phyloP scores from a whole-genome alignment of 1,140 invertebrate genomes.

The Drusus annulatus region DNA sequence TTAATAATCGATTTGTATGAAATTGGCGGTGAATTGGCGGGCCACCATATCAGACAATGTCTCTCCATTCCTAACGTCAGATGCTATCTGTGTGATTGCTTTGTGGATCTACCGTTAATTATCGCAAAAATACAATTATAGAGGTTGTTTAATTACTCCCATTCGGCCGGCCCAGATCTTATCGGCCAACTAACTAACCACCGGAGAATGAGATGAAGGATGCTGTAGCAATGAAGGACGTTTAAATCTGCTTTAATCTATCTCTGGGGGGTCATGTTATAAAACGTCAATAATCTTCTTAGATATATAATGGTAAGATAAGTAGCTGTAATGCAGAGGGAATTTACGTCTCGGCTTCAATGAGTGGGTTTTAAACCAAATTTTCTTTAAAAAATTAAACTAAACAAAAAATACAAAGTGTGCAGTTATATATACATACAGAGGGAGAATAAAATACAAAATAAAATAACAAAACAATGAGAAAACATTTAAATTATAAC shows the following conservation, averaged over 20 bases:
- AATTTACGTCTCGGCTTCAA: too few relatives aligned
- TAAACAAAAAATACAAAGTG: too few relatives aligned
- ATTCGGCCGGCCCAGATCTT: conserved; percentile 17
- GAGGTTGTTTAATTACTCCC: conserved; percentile 25
- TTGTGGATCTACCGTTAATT: conserved; percentile 28
- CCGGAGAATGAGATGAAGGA: background rate
- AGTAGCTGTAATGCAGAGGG: too few relatives aligned
- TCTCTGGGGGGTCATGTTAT: conserved; percentile 8
- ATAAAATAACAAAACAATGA: too few relatives aligned
- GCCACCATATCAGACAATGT: background rate
- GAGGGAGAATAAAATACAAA: too few relatives aligned
- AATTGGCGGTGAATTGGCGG: background rate
- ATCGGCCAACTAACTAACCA: background rate
- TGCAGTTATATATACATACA: too few relatives aligned
- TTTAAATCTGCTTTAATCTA: background rate
- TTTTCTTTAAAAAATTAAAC: too few relatives aligned
- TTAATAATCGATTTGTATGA: conserved; percentile 9
- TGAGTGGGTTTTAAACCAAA: too few relatives aligned
- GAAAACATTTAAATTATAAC: too few relatives aligned
- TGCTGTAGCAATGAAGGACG: background rate
- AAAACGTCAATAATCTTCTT: too few relatives aligned
- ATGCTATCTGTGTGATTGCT: conserved; percentile 30
- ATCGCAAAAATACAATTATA: conserved; percentile 25
- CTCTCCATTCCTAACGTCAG: conserved; percentile 1
- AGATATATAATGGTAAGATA: too few relatives aligned